These are phyloP conservation scores for Gephyroberyx darwinii DNA, from an alignment of 2,797 vertebrate genomes.

Conservation along the genomic window DNA sequence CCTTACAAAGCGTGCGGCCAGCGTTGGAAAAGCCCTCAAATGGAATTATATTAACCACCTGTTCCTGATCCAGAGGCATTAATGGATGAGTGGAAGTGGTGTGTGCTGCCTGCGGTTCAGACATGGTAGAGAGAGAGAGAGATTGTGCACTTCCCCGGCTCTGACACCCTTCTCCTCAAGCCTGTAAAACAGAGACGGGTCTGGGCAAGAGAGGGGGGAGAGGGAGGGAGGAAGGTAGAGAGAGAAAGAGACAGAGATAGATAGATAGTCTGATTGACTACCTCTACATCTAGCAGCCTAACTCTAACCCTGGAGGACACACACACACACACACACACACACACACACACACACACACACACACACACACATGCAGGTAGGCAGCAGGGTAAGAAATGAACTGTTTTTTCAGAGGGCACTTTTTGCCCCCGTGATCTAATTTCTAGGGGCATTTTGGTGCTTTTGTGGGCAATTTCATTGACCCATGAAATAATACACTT, in stretches of 20 bases:
- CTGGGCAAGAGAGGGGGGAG: slow-evolving; percentile 28
- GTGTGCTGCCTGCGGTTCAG: slow-evolving; percentile 72
- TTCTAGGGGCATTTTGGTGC: too few relatives aligned
- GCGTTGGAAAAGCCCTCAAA: slow-evolving; percentile 58
- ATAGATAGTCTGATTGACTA: too few relatives aligned
- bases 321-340: background rate
- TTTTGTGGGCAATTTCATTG: too few relatives aligned
- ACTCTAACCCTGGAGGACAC: background rate
- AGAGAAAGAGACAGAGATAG: background rate
- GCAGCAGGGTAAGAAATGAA: background rate
- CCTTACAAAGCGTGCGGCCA: slow-evolving; percentile 39
- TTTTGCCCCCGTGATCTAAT: too few relatives aligned
- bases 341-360: background rate
- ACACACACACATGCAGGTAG: background rate
- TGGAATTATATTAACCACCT: slow-evolving; percentile 74
- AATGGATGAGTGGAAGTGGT: slow-evolving; percentile 70
- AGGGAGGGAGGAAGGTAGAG: background rate
- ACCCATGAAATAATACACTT: too few relatives aligned
- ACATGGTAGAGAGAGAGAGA: slow-evolving; percentile 51
- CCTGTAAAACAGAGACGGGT: slow-evolving; percentile 58
- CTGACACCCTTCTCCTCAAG: slow-evolving; percentile 16
- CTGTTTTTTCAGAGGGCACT: too few relatives aligned
- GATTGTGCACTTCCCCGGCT: background rate
- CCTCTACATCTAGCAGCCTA: background rate
- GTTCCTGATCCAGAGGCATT: slow-evolving; percentile 73